phyloP scores from a whole-genome alignment of 2,797 vertebrate genomes.

The Ctenopoma kingsleyae region DNA sequence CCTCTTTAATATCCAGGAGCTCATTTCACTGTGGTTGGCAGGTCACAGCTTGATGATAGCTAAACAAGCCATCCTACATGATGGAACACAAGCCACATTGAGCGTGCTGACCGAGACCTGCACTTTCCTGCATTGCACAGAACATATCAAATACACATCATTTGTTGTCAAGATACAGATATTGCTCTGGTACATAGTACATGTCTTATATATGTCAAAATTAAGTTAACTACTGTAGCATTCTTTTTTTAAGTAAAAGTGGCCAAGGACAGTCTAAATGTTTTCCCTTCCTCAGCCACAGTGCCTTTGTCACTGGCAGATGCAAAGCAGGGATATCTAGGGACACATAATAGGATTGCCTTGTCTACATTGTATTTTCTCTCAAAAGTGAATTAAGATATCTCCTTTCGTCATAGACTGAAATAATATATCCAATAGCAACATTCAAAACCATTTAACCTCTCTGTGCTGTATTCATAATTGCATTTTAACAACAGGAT shows the following conservation, averaged over 20 bases:
- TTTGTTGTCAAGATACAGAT: slow-evolving; percentile 32
- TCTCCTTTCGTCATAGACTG: slow-evolving; percentile 72
- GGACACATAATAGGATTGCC: slow-evolving; percentile 73
- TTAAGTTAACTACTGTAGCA: slow-evolving; percentile 13
- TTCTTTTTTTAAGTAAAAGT: slow-evolving; percentile 8
- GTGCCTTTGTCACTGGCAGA: slow-evolving; percentile 68
- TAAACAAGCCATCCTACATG: slow-evolving; percentile 75
- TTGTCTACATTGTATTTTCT: slow-evolving; percentile 67
- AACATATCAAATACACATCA: slow-evolving; percentile 36
- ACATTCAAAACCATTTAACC: slow-evolving; percentile 75
- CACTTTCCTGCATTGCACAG: slow-evolving; percentile 34
- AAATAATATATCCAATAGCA: slow-evolving; percentile 73
- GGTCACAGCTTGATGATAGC: slow-evolving; percentile 80
- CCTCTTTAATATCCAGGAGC: slow-evolving; percentile 84
- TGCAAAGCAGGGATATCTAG: slow-evolving; percentile 67
- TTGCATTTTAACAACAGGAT: slow-evolving; percentile 78
- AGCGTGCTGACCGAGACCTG: slow-evolving; percentile 42
- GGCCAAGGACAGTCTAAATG: slow-evolving; percentile 22
- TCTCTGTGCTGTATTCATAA: slow-evolving; percentile 77
- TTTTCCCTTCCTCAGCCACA: slow-evolving; percentile 42
- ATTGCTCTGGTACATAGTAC: slow-evolving; percentile 17
- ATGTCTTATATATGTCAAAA: slow-evolving; percentile 24
- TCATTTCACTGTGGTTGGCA: slow-evolving; percentile 81
- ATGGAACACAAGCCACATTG: slow-evolving; percentile 67
- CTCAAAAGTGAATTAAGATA: slow-evolving; percentile 76